Evolutionary conservation across 2,797 vertebrate species (phyloP).

Genomic region (Glossophaga mutica): DNA sequence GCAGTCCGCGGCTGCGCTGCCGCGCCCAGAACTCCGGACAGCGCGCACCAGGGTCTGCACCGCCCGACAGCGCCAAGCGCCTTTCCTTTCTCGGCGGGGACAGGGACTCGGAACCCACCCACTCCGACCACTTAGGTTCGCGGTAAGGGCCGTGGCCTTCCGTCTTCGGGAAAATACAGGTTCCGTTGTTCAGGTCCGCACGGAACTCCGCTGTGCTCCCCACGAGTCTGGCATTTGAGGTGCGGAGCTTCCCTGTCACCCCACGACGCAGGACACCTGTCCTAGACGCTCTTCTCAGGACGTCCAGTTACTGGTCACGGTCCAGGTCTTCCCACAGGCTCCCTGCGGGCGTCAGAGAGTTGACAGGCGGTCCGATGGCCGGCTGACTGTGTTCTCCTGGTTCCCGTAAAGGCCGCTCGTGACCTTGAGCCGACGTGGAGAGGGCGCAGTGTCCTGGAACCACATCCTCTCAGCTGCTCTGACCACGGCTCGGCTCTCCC

Average conservation of each 20-base stretch:
- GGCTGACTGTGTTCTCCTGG: not conserved
- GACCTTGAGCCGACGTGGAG: not conserved
- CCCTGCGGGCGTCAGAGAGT: not conserved
- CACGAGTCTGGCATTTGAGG: not conserved
- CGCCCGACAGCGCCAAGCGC: not conserved
- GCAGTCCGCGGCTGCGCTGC: not conserved
- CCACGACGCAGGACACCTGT: not conserved
- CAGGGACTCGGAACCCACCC: not conserved
- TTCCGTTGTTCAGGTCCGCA: not conserved
- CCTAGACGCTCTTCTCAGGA: slow-evolving; percentile 25
- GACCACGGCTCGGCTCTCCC: not conserved
- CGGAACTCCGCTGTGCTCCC: not conserved
- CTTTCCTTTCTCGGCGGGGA: not conserved
- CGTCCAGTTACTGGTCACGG: not conserved
- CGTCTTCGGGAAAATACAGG: not conserved
- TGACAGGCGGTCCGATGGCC: not conserved
- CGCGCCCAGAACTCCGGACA: not conserved
- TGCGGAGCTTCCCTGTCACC: not conserved
- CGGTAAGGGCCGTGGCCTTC: not conserved
- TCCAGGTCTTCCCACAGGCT: not conserved
- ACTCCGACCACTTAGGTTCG: not conserved
- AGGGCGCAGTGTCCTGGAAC: not conserved
- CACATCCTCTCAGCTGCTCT: not conserved
- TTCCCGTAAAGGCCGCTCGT: not conserved
- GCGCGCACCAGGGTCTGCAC: not conserved